These are phyloP conservation scores for Spea multiplicata DNA, from an alignment of 2,113 vertebrate species.

Conservation along the genomic window DNA sequence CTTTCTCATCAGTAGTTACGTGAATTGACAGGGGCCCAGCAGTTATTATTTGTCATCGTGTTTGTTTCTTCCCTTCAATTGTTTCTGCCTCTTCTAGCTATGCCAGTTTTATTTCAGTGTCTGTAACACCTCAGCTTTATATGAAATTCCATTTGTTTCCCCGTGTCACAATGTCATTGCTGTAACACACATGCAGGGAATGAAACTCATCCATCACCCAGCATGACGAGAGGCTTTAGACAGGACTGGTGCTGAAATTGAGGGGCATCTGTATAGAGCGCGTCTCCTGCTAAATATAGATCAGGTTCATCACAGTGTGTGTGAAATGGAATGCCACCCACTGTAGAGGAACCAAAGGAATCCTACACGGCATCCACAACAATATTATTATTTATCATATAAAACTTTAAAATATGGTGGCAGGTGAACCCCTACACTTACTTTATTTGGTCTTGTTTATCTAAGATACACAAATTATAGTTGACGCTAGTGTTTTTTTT, in stretches of 20 bases:
- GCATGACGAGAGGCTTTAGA: constrained; percentile 5
- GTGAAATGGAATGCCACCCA: not conserved
- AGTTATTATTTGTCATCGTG: not conserved
- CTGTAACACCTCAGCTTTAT: constrained; percentile 14
- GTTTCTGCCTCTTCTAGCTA: not conserved
- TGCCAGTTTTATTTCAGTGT: constrained; percentile 3
- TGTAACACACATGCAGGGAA: constrained; percentile 25
- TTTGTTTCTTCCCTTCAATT: not conserved
- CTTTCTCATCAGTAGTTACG: not conserved
- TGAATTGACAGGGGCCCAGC: not conserved
- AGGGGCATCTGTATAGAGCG: constrained; percentile 17
- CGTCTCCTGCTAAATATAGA: constrained; percentile 37
- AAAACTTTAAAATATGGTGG: too few species aligned
- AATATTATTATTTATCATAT: not conserved
- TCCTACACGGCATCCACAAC: not conserved
- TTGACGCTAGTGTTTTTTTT: too few species aligned
- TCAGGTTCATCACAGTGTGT: constrained; percentile 12
- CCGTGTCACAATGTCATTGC: constrained; percentile 13
- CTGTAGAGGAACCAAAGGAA: not conserved
- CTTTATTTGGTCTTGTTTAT: too few species aligned
- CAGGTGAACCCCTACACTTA: too few species aligned
- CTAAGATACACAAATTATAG: too few species aligned
- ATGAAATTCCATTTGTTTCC: constrained; percentile 3
- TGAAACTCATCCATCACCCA: constrained; percentile 40
- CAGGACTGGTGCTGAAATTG: constrained; percentile 16